These are phyloP conservation scores for Cacatua alba DNA, from an alignment of 2,113 vertebrate species.

Conservation along the genomic window DNA sequence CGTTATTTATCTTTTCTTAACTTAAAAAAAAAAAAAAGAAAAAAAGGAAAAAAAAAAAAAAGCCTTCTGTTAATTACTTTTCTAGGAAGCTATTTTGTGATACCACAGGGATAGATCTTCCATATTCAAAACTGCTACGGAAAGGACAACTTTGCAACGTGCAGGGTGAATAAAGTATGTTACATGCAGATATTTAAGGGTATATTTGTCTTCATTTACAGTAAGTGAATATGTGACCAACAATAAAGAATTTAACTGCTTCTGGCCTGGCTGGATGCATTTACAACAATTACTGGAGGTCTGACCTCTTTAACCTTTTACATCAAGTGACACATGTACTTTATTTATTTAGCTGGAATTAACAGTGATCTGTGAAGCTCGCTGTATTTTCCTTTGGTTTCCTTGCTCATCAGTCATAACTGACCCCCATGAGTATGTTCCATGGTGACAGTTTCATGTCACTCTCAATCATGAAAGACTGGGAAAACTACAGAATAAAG, in stretches of 20 bases:
- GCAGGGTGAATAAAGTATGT: constrained; percentile 11
- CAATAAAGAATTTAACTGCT: constrained; percentile 30
- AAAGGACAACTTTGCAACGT: constrained; percentile 40
- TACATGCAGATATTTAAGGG: constrained; percentile 27
- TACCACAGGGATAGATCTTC: constrained; percentile 57
- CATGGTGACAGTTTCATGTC: not conserved
- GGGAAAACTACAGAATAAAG: not conserved
- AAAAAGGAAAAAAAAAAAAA: not conserved
- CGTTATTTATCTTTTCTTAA: constrained; percentile 71
- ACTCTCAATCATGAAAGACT: not conserved
- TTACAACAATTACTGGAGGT: constrained; percentile 15
- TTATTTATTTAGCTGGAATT: constrained; percentile 66
- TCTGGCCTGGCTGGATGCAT: constrained; percentile 2
- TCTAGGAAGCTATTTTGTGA: constrained; percentile 73
- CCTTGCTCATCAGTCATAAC: constrained; percentile 1
- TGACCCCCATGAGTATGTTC: not conserved
- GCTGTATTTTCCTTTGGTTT: constrained; percentile 6
- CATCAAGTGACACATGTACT: not conserved
- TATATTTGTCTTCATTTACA: constrained; percentile 50
- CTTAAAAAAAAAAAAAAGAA: not conserved
- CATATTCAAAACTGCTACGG: constrained; percentile 7
- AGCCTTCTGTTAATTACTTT: constrained; percentile 72
- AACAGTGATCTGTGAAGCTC: constrained; percentile 42
- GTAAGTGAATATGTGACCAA: constrained; percentile 21
- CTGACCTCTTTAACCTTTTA: constrained; percentile 48